phyloP scores from a whole-genome alignment of 2,888 invertebrate species.

The Eupithecia subfuscata region DNA sequence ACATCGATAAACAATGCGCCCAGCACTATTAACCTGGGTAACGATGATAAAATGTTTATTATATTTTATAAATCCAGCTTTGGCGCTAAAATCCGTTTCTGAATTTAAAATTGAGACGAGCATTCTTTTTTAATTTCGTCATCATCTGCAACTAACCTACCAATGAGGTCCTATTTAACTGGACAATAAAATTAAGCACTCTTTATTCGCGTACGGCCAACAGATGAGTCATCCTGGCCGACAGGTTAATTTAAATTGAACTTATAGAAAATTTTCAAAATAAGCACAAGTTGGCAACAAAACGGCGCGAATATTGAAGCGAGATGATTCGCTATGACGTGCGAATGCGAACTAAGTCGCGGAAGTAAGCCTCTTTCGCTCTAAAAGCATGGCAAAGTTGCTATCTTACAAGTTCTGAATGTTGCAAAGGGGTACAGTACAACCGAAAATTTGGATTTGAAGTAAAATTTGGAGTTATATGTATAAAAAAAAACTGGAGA shows the following conservation, averaged over 20 bases:
- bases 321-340: constrained; percentile 32
- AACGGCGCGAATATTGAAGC: constrained; percentile 29
- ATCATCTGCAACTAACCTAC: neutral
- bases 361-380: constrained; percentile 49
- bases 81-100: constrained; percentile 24
- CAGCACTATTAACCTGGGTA: constrained; percentile 40
- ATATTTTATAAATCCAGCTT: constrained; percentile 36
- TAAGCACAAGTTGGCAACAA: constrained; percentile 21
- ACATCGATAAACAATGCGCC: constrained; percentile 38
- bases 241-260: neutral
- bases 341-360: constrained; percentile 38
- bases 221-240: neutral
- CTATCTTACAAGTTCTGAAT: constrained; percentile 32
- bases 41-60: constrained; percentile 39
- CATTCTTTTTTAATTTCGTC: neutral
- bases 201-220: neutral
- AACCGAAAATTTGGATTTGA: no score
- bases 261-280: neutral
- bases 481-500: neutral
- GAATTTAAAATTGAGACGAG: constrained; percentile 12
- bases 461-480: neutral
- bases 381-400: constrained; percentile 46
- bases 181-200: neutral
- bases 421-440: constrained; percentile 26
- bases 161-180: neutral